Conservation (phyloP, 2,888 invertebrate species). For the Atherix ibis region DNA sequence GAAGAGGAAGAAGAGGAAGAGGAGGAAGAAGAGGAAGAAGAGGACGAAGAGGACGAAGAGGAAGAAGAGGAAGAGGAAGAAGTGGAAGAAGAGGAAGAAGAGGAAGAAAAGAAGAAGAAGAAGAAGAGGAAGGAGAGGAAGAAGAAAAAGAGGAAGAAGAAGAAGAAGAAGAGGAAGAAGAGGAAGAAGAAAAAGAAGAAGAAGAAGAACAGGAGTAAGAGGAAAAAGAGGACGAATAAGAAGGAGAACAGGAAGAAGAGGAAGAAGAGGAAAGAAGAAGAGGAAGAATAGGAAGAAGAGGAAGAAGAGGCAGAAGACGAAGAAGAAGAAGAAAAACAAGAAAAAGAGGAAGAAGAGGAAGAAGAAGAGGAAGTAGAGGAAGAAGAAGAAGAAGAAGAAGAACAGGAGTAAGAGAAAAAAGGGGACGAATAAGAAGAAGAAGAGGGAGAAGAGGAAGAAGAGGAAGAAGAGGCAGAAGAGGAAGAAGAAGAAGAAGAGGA, state of each 20-base stretch:
- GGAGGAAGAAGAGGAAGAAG: too few species aligned
- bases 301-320: not conserved
- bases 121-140: not conserved
- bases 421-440: not conserved
- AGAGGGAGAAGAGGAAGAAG: not conserved
- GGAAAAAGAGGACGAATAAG: not conserved
- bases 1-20: too few species aligned
- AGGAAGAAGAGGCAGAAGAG: not conserved
- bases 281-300: not conserved
- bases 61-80: not conserved
- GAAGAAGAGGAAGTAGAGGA: not conserved
- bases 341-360: conserved; percentile 1
- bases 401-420: not conserved
- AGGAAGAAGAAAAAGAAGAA: not conserved
- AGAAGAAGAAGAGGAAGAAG: not conserved
- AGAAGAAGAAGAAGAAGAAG: not conserved
- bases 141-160: not conserved
- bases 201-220: not conserved
- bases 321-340: not conserved
- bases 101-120: not conserved
- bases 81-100: not conserved
- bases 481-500: not conserved
- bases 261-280: not conserved
- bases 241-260: not conserved
- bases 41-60: not conserved